Base-by-base conservation (phyloP, 2,797 vertebrate species). In the Rhadinocentrus ornatus region DNA sequence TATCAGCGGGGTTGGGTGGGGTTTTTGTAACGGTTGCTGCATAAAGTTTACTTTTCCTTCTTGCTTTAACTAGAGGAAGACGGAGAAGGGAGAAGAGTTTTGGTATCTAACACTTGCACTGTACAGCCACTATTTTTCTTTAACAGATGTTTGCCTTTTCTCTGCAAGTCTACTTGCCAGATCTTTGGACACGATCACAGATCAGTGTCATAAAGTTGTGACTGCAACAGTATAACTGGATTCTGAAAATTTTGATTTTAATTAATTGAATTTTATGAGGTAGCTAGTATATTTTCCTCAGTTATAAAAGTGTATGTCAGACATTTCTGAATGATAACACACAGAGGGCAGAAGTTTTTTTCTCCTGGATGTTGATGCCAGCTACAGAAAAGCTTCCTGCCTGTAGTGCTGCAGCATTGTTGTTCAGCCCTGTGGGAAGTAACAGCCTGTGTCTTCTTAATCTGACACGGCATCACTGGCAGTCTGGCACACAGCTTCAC, bases 391-490 rank as follows among this genome's bases (percentile, higher is more conserved):
- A 58, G 72, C 74, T 60, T 76, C 72, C 81, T 20, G 68, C 58
- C 69, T 66, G 75, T 66, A 31, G 81, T 64, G 78, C 73, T 44
- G 15, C 71, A 44, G 60, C 77, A 73, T 83, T 77, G 85, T 82
- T 79, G 80, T 71, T 82, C 12, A 63, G 52, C 71, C 75, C 84
- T 83, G 88, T 89, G 87, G 83, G 84, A 91, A 88, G 79, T 73
- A 53, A 61, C 83, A 85, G 78, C 71, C 77, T 80, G 73, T 72
- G 77, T 93, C 86, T 84, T 65, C 64, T 82, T 87, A 83, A 89
- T 89, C 84, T 88, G 87, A 84, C 88, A 83, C 75, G 73, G 73
- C 87, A 86, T 89, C 77, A 52, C 77, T 79, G 89, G 84, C 79
- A 77, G 78, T 81, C 79, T 90, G 83, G 83, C 82, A 62, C 75